A percentile compares a stretch with the other conserved stretches of the same genome.
Conservation (phyloP, 2,888 invertebrate species). For the Dorcus parallelipipedus region DNA sequence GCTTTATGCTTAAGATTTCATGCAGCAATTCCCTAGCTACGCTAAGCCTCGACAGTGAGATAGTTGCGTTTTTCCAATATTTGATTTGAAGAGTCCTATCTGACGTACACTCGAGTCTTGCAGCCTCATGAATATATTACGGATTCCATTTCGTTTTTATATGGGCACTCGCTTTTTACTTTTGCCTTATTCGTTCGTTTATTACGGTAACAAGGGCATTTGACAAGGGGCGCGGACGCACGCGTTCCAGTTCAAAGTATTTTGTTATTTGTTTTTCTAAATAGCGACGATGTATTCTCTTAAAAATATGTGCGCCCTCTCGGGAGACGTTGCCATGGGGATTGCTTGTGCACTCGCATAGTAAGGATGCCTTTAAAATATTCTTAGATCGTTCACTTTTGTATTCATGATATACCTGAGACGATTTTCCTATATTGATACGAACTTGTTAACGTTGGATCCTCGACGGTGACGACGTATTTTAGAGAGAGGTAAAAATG, state of each 20-base stretch:
- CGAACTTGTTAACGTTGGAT: no score
- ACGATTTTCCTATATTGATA: no score
- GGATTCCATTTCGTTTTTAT: slow-evolving; percentile 1
- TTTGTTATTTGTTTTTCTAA: not conserved
- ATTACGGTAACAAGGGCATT: slow-evolving; percentile 13
- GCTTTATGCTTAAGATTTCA: not conserved
- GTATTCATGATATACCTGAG: no score
- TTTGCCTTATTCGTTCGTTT: not conserved
- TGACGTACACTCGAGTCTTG: not conserved
- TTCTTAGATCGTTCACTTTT: no score
- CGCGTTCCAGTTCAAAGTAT: not conserved
- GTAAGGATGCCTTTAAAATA: not conserved
- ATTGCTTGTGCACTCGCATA: not conserved
- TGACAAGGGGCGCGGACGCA: slow-evolving; percentile 7
- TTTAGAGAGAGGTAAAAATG: no score
- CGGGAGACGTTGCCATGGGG: slow-evolving; percentile 7
- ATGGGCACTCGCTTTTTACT: not conserved
- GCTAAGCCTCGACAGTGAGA: not conserved
- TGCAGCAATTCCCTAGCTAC: not conserved
- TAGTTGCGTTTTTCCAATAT: slow-evolving; percentile 3
- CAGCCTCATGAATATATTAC: slow-evolving; percentile 2
- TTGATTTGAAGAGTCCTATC: not conserved
- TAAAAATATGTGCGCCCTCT: not conserved
- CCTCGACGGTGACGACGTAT: no score
- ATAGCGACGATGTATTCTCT: not conserved